Percentiles rank a stretch among this genome's conserved stretches.
Evolutionary conservation across 2,797 vertebrate species (phyloP).

Genomic region (Brachyrhaphis roseni): DNA sequence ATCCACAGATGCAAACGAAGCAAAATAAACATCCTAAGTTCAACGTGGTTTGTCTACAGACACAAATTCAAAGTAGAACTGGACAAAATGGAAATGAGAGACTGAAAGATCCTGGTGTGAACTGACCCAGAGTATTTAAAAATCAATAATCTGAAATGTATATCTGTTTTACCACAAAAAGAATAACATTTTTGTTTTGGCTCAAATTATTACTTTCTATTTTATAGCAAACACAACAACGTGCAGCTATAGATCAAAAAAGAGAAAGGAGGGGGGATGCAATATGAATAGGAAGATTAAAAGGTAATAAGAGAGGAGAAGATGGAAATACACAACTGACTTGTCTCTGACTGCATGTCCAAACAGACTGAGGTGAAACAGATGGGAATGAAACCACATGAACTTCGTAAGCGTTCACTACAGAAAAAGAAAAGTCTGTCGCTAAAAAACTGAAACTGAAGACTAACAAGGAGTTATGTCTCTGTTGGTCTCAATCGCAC

Average conservation of each 20-base stretch:
- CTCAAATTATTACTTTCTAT: not conserved
- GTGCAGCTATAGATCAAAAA: not conserved
- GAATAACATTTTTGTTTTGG: not conserved
- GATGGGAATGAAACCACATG: not conserved
- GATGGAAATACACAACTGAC: not conserved
- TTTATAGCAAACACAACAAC: not conserved
- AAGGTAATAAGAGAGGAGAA: not conserved
- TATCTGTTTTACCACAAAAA: not conserved
- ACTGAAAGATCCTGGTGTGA: not conserved
- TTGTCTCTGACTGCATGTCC: not conserved
- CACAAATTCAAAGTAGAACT: not conserved
- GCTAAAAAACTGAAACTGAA: slow-evolving; percentile 24
- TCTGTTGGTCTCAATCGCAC: slow-evolving; percentile 32
- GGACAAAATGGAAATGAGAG: not conserved
- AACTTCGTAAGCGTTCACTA: not conserved
- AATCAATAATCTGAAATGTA: not conserved
- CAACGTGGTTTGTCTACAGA: not conserved
- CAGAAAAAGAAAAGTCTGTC: not conserved
- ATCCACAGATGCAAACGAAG: not conserved
- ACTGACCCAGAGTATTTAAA: not conserved
- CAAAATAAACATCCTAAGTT: not conserved
- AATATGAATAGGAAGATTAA: not conserved
- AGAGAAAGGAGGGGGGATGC: not conserved
- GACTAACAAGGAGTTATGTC: slow-evolving; percentile 33
- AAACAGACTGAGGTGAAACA: not conserved